Percentiles rank a stretch among this genome's conserved stretches.
Conservation (phyloP, 2,888 invertebrate genomes). For the Andrena minutula region DNA sequence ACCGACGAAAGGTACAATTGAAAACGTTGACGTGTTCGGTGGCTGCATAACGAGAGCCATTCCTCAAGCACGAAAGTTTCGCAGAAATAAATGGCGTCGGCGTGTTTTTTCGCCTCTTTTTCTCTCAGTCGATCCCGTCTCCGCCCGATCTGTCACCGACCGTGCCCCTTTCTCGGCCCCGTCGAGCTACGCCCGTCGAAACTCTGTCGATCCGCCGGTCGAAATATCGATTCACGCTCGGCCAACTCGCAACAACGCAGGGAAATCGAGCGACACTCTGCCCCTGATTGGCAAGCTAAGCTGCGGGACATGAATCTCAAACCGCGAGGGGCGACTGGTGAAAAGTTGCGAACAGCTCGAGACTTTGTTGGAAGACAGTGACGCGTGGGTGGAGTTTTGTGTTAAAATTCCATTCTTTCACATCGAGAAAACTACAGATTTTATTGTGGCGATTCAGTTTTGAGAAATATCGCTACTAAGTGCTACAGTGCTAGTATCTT, state of each 20-base stretch:
- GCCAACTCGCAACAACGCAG: slow-evolving; percentile 8
- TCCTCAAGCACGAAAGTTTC: slow-evolving; percentile 73
- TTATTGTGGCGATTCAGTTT: too few relatives aligned
- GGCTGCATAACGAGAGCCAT: slow-evolving; percentile 75
- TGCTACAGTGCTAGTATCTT: too few relatives aligned
- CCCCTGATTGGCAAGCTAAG: slow-evolving; percentile 16
- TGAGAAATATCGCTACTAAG: too few relatives aligned
- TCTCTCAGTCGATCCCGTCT: slow-evolving; percentile 13
- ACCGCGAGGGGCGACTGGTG: too few relatives aligned
- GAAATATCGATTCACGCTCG: slow-evolving; percentile 28
- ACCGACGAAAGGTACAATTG: slow-evolving; percentile 57
- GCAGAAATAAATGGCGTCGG: slow-evolving; percentile 71
- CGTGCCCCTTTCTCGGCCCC: slow-evolving; percentile 15
- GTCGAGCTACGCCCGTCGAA: slow-evolving; percentile 10
- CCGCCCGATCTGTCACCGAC: slow-evolving; percentile 28
- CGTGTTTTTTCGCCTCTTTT: slow-evolving; percentile 1
- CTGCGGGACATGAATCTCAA: not conserved
- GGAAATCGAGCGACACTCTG: not conserved
- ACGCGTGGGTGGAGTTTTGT: too few relatives aligned
- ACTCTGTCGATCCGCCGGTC: slow-evolving; percentile 8
- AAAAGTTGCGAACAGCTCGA: too few relatives aligned
- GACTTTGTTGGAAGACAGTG: too few relatives aligned
- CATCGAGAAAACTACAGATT: too few relatives aligned
- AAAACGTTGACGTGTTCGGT: slow-evolving; percentile 68
- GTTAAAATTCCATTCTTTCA: too few relatives aligned